Conservation (phyloP, 1,140 invertebrate genomes). For the Ephestia elutella region DNA sequence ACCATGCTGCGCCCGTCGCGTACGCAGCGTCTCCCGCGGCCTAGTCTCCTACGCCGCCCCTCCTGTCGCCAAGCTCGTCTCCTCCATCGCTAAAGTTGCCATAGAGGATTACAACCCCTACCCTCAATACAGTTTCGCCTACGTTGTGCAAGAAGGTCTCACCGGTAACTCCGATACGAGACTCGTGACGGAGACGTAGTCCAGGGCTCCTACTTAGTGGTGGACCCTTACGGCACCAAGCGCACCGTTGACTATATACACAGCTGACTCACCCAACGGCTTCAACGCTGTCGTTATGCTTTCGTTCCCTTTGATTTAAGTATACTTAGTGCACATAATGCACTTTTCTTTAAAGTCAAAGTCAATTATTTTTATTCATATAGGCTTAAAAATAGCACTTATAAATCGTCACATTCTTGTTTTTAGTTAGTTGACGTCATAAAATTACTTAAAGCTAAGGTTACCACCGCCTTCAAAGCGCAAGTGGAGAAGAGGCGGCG, state of each 20-base stretch:
- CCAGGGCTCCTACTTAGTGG: slow-evolving; percentile 77
- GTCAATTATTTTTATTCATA: too few species aligned
- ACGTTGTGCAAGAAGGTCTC: slow-evolving; percentile 78
- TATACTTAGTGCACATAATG: too few species aligned
- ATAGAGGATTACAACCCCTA: slow-evolving; percentile 65
- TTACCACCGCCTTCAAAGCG: too few species aligned
- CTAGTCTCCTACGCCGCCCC: slow-evolving; percentile 29
- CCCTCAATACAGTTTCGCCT: slow-evolving; percentile 78
- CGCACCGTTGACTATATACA: slow-evolving; percentile 81
- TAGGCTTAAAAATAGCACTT: too few species aligned
- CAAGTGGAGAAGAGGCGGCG: too few species aligned
- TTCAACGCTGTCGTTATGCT: slow-evolving; percentile 75
- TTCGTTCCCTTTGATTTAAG: too few species aligned
- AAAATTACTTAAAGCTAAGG: too few species aligned
- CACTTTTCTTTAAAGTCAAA: slow-evolving; percentile 39
- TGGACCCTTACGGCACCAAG: slow-evolving; percentile 79
- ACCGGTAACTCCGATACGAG: slow-evolving; percentile 82
- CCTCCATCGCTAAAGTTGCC: slow-evolving; percentile 27
- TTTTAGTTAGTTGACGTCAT: too few species aligned
- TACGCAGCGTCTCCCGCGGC: slow-evolving; percentile 21
- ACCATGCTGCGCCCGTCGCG: slow-evolving; percentile 27
- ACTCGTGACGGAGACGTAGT: slow-evolving; percentile 76
- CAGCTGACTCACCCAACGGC: slow-evolving; percentile 72
- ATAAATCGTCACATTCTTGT: too few species aligned
- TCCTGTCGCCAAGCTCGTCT: slow-evolving; percentile 33